A percentile compares a stretch with the other conserved stretches of the same genome.
Conservation (phyloP, 2,797 vertebrate genomes). For the Mionectes olivaceus region DNA sequence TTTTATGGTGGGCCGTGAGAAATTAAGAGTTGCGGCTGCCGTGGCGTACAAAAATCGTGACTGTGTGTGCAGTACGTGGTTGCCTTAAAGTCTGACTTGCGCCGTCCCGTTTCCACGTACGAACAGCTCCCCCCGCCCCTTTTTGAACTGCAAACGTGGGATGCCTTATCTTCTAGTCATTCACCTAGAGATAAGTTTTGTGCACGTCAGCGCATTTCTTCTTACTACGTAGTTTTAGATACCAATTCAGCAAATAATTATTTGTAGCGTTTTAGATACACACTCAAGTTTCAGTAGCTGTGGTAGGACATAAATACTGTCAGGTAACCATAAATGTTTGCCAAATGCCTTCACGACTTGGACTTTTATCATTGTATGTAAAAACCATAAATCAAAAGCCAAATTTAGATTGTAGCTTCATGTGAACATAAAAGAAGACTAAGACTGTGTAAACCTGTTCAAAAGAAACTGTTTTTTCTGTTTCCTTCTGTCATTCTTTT, state of each 20-base stretch:
- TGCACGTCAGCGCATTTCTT: background rate
- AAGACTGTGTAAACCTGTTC: background rate
- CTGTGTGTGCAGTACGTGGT: accelerated
- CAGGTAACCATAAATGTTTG: background rate
- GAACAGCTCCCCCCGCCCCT: no score
- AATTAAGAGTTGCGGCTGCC: accelerated
- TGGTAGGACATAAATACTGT: background rate
- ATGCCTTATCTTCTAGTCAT: background rate
- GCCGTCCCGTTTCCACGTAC: accelerated
- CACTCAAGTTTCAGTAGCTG: background rate
- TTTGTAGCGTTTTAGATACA: background rate
- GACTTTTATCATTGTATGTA: background rate
- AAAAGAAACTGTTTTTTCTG: background rate
- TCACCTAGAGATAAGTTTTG: background rate
- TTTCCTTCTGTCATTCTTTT: background rate
- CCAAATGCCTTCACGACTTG: background rate
- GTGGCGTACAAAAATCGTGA: accelerated
- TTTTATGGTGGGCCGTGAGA: accelerated
- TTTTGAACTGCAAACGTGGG: background rate
- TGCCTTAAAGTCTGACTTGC: accelerated
- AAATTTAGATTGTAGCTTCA: background rate
- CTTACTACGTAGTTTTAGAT: background rate
- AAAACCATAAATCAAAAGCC: background rate
- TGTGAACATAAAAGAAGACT: background rate
- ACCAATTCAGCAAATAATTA: background rate